These are phyloP conservation scores for Leiothrix lutea DNA, from an alignment of 2,113 vertebrate species.

Conservation along the genomic window DNA sequence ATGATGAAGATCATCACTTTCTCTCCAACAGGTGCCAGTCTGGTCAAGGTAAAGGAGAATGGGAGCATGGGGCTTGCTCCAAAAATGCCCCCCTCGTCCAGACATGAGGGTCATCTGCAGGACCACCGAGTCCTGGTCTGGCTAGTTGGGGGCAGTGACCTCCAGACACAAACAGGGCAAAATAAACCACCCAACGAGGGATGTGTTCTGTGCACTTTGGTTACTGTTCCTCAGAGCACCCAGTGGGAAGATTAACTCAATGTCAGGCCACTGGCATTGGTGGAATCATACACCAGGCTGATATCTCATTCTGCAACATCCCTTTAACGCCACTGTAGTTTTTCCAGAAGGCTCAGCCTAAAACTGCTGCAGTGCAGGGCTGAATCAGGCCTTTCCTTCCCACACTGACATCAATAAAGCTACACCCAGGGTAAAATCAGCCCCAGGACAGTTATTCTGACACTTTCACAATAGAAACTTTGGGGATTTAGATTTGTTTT, in stretches of 20 bases:
- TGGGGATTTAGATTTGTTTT: not conserved
- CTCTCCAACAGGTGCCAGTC: not conserved
- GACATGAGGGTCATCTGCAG: not conserved
- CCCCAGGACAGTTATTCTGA: not conserved
- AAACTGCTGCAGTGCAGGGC: not conserved
- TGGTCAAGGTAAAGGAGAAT: not conserved
- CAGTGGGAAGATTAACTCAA: accelerated
- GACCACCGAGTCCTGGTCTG: not conserved
- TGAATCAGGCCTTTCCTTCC: not conserved
- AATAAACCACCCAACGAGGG: not conserved
- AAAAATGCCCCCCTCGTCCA: not conserved
- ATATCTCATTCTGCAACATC: not conserved
- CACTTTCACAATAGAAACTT: not conserved
- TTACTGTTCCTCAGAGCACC: not conserved
- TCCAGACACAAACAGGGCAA: not conserved
- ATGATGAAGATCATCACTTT: accelerated
- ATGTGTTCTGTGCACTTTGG: not conserved
- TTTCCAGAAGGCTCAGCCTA: not conserved
- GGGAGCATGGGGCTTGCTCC: not conserved
- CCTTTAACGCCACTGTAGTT: accelerated
- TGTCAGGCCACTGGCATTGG: not conserved
- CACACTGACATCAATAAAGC: not conserved
- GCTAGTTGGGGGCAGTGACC: not conserved
- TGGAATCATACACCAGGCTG: not conserved
- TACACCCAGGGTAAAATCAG: slow-evolving; percentile 2